These are phyloP conservation scores for Sebastes ruberrimus DNA, from an alignment of 2,797 vertebrate genomes.

Conservation along the genomic window DNA sequence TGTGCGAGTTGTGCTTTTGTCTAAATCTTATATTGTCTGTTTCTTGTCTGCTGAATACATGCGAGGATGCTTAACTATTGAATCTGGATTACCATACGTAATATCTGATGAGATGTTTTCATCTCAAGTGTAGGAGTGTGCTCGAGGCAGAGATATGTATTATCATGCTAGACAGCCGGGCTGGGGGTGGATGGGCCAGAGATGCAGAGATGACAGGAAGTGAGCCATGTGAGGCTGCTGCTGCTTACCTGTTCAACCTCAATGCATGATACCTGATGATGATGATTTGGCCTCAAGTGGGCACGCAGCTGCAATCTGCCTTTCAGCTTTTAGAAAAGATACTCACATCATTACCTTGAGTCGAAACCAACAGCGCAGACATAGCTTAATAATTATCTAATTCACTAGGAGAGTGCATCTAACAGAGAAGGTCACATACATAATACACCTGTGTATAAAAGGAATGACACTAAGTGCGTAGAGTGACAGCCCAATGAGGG, in stretches of 20 bases:
- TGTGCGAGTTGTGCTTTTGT: constrained; percentile 21
- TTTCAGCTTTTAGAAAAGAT: constrained; percentile 44
- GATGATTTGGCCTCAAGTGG: constrained; percentile 38
- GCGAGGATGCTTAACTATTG: constrained; percentile 46
- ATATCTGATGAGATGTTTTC: constrained; percentile 53
- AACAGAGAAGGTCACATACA: constrained; percentile 19
- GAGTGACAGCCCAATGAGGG: not conserved
- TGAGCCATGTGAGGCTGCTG: constrained; percentile 33
- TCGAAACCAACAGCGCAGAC: constrained; percentile 31
- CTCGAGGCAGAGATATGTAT: constrained; percentile 48
- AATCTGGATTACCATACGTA: constrained; percentile 51
- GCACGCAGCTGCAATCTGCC: constrained; percentile 39
- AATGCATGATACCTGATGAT: constrained; percentile 32
- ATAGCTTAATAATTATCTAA: constrained; percentile 28
- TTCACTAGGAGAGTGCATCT: constrained; percentile 23
- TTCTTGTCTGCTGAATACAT: constrained; percentile 30
- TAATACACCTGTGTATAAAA: constrained; percentile 20
- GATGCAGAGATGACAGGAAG: constrained; percentile 52
- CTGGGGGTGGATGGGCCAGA: constrained; percentile 41
- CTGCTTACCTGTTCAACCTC: constrained; percentile 57
- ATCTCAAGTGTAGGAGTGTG: constrained; percentile 51
- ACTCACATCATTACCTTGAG: constrained; percentile 29
- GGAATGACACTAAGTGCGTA: constrained; percentile 3
- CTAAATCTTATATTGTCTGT: constrained; percentile 32
- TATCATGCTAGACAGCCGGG: constrained; percentile 46